These are phyloP conservation scores for Enteromius paludinosus DNA, from an alignment of 2,797 vertebrate genomes.

Conservation along the genomic window DNA sequence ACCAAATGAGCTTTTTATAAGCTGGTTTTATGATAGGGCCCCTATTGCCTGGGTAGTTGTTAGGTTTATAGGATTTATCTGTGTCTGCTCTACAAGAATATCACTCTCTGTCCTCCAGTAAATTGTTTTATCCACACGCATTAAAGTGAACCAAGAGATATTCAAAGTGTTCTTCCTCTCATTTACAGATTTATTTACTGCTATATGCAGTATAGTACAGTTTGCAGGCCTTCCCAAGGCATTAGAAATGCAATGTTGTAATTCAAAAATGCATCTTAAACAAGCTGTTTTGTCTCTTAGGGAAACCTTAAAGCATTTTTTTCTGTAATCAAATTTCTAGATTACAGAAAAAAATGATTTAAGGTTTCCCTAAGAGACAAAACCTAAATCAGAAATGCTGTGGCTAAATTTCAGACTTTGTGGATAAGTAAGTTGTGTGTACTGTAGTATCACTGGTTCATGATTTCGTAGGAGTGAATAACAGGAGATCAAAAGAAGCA, in stretches of 20 bases:
- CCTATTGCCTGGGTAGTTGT: slow-evolving; percentile 61
- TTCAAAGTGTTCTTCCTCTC: slow-evolving; percentile 35
- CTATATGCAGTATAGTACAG: slow-evolving; percentile 4
- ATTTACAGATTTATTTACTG: slow-evolving; percentile 47
- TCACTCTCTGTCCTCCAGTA: slow-evolving; percentile 26
- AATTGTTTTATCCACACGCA: slow-evolving; percentile 50
- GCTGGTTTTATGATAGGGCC: slow-evolving; percentile 65
- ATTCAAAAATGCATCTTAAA: background rate
- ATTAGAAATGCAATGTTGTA: background rate
- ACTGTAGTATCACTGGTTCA: background rate
- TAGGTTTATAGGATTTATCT: slow-evolving; percentile 32
- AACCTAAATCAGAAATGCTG: slow-evolving; percentile 4
- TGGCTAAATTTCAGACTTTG: background rate
- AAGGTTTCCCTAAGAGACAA: no score
- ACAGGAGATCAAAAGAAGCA: slow-evolving; percentile 49
- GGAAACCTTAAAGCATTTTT: background rate
- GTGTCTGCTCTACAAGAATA: slow-evolving; percentile 29
- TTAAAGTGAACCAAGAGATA: slow-evolving; percentile 43
- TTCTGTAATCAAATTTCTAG: background rate
- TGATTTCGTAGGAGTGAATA: slow-evolving; percentile 44
- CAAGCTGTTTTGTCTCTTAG: background rate
- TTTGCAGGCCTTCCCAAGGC: background rate
- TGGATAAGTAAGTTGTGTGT: background rate
- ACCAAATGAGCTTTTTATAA: slow-evolving; percentile 73
- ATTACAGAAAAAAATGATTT: no score